Base-by-base conservation (phyloP, 2,113 vertebrate species). In the Cyanistes caeruleus region DNA sequence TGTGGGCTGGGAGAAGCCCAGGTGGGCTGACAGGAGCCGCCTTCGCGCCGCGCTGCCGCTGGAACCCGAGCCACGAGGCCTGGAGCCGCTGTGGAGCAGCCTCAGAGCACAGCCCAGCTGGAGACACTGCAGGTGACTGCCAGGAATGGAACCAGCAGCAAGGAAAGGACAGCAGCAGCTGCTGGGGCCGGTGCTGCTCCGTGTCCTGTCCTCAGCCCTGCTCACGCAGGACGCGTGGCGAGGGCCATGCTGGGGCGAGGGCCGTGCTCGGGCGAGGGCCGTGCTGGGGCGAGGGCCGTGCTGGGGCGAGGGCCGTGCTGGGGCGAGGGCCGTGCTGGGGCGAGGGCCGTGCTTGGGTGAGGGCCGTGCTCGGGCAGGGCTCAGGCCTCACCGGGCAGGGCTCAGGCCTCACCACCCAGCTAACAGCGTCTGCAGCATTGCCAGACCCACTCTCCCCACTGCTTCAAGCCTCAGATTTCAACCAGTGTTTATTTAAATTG, bases 401-500 rank as follows among this genome's bases (percentile, higher is more conserved):
- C 55, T 15, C 1, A 0, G 7, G 55, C 43, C 64, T 67, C 35
- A 1, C 27, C 6, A 1, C 16, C 39, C 21, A 31, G 39, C 63
- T 28, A 28, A 43, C 0, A 18, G 6, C 0, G 0, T 5, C 65
- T 59, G 60, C 39, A 94, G 69, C 48, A 10, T 25, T 55, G 52
- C 89, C 65, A 92, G 73, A 5, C 60, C 56, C 27, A 2, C 76
- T 81, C 55, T 27, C 55, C 76, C 53, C 51, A 4, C 37, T 14
- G 35, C 2, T 33, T 75, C 76, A 5, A 58, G 46, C 75, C 60
- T 92, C 83, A 76, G 69, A 53, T 82, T 68, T 84, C 74, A 67
- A 15, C 10, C 21, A 35, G 48, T 81, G 46, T 87, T 95, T 92
- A 78, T 96, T 95, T 87, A 60, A 90, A 91, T 70, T 51, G 41